These are phyloP conservation scores for Ageneiosus marmoratus DNA, from an alignment of 2,113 vertebrate genomes.

Conservation along the genomic window DNA sequence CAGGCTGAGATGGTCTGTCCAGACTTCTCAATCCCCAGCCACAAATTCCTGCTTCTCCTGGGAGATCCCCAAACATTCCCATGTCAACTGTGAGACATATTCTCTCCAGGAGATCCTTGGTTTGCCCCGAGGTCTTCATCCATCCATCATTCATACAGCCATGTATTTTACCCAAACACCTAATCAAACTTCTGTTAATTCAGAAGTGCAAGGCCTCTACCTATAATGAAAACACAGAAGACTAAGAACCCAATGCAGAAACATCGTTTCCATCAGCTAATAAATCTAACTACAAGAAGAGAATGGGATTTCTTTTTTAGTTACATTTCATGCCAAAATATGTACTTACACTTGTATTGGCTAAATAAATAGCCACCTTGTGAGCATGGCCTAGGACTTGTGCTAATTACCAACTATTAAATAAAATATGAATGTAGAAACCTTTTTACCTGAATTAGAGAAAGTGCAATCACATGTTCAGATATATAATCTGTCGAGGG, in stretches of 20 bases:
- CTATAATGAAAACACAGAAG: not conserved
- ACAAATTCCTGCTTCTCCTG: not conserved
- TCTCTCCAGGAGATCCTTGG: too few species aligned
- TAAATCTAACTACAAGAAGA: not conserved
- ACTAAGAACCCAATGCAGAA: not conserved
- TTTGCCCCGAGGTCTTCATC: too few species aligned
- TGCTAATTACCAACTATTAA: not conserved
- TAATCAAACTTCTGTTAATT: not conserved
- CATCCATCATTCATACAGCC: not conserved
- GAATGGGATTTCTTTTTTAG: not conserved
- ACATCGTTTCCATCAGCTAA: not conserved
- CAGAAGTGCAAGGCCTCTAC: not conserved
- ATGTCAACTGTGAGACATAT: not conserved
- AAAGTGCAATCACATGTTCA: not conserved
- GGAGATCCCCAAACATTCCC: not conserved
- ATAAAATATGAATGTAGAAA: not conserved
- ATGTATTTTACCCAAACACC: not conserved
- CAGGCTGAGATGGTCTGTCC: not conserved
- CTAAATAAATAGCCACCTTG: not conserved
- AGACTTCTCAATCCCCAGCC: not conserved
- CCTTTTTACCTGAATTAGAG: not conserved
- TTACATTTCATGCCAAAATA: not conserved
- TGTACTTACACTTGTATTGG: not conserved
- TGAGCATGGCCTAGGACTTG: not conserved
- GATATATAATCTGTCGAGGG: not conserved